phyloP scores from a whole-genome alignment of 2,888 invertebrate genomes.

The Drosophila mimica region DNA sequence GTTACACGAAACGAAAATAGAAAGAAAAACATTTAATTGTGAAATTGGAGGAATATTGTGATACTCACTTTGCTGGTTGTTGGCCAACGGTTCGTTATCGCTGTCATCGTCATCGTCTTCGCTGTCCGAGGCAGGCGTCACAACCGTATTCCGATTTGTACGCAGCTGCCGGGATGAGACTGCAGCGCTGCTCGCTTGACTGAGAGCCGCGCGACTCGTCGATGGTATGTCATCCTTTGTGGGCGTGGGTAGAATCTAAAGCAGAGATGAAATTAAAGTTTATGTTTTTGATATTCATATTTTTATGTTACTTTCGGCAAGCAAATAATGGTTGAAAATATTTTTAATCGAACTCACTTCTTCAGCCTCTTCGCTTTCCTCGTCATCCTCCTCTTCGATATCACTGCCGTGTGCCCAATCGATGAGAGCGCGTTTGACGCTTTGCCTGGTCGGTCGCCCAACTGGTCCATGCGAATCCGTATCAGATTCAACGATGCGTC shows the following conservation, averaged over 20 bases:
- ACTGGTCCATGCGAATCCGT: constrained; percentile 81
- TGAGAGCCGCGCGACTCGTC: constrained; percentile 75
- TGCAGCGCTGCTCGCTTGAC: constrained; percentile 34
- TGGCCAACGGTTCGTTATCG: constrained; percentile 82
- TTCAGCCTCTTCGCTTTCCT: constrained; percentile 80
- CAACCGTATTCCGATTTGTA: constrained; percentile 83
- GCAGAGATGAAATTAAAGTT: not conserved
- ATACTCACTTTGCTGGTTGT: constrained; percentile 79
- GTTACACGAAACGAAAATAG: not conserved
- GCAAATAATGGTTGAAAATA: not conserved
- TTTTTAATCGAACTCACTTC: constrained; percentile 41
- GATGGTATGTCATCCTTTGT: constrained; percentile 77
- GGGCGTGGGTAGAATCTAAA: constrained; percentile 82
- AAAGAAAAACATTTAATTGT: not conserved
- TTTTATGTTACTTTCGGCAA: not conserved
- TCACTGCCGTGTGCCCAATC: constrained; percentile 84
- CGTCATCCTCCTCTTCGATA: constrained; percentile 78
- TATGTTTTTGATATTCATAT: not conserved
- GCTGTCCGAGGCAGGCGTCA: constrained; percentile 65
- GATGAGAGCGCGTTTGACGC: constrained; percentile 81
- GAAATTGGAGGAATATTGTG: not conserved
- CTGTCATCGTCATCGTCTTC: constrained; percentile 81
- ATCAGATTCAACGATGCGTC: constrained; percentile 82
- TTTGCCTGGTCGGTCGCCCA: constrained; percentile 82
- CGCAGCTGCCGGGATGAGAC: constrained; percentile 77